Percentiles rank a stretch among this genome's conserved stretches.
These are phyloP conservation scores for Montifringilla adamsi DNA, from an alignment of 2,113 vertebrate species.

Conservation along the genomic window DNA sequence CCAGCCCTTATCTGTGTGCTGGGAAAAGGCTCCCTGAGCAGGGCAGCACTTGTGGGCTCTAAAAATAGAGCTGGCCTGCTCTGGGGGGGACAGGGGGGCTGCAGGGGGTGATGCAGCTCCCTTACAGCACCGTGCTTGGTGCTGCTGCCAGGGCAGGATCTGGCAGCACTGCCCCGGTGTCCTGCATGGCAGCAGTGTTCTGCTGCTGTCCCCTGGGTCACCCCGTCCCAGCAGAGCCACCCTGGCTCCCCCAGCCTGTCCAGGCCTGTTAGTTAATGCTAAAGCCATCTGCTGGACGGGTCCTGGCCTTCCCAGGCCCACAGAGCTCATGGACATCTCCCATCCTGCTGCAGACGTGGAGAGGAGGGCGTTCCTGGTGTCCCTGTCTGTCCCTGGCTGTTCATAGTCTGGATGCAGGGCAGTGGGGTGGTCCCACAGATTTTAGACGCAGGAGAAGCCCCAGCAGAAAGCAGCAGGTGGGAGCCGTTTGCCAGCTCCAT, in stretches of 20 bases:
- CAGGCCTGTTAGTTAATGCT: neutral
- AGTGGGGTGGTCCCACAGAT: fast-evolving
- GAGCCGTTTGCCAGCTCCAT: neutral
- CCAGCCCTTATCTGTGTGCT: neutral
- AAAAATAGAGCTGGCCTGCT: neutral
- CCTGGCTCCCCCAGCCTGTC: neutral
- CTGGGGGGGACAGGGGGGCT: neutral
- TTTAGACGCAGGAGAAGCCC: neutral
- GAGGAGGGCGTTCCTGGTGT: neutral
- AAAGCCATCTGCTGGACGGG: neutral
- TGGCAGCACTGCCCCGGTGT: fast-evolving
- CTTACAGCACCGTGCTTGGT: neutral
- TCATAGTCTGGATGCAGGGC: neutral
- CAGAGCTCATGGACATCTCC: neutral
- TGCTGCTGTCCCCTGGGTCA: neutral
- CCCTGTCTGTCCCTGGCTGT: neutral
- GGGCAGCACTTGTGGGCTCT: neutral
- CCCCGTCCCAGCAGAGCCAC: fast-evolving
- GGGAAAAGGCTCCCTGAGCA: neutral
- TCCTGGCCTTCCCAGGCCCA: neutral
- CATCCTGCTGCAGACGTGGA: fast-evolving
- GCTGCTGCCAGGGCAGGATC: neutral
- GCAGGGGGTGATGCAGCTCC: neutral
- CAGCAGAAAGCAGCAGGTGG: neutral
- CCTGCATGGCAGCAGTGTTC: neutral